Evolutionary conservation across 2,113 vertebrate genomes (phyloP), one percentile per base, ranked within the genome.

Genomic region (Lycaon pictus): DNA sequence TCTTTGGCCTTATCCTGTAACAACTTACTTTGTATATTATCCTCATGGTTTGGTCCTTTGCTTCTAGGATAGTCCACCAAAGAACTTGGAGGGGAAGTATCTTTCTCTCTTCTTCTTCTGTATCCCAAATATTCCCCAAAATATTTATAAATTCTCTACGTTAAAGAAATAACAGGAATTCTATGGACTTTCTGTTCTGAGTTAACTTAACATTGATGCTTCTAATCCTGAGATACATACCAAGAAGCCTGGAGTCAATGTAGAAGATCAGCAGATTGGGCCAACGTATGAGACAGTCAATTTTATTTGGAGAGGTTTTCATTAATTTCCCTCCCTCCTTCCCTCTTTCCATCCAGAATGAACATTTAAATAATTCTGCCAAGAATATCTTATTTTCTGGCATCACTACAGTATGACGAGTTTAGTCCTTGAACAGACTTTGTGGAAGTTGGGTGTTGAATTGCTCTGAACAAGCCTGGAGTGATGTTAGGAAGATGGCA

Each of bases 181-280:
- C 86, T 56, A 19, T 1, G 22, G 12, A 19, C 19, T 63, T 89
- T 79, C 32, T 93, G 9, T 81, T 97, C 63, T 93, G 65, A 72
- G 56, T 56, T 56, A 95, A 82, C 16, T 93, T 84, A 69, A 95
- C 51, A 35, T n/a, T 25, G 48, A 84, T 72, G 19, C 20, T 84
- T 88, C 71, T 60, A 37, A 92, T 72, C 2, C 23, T n/a, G n/a
- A 71, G 76, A 80, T 16, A 43, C 12, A 58, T 81, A 55, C 35
- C 25, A 69, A 94, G 72, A 90, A 83, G 98, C 86, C 88, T 99
- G 35, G 97, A 82, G 80, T n/a, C 16, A 2, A 51, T 97, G 71
- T 76, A 80, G 43, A 62, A 72, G 4, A 96, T 99, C 76, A 86
- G 95, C 63, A 96, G 95, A 32, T 96, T 98, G 67, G 90, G 97